phyloP scores from a whole-genome alignment of 2,888 invertebrate species.

The Ptycholaimellus sp. region DNA sequence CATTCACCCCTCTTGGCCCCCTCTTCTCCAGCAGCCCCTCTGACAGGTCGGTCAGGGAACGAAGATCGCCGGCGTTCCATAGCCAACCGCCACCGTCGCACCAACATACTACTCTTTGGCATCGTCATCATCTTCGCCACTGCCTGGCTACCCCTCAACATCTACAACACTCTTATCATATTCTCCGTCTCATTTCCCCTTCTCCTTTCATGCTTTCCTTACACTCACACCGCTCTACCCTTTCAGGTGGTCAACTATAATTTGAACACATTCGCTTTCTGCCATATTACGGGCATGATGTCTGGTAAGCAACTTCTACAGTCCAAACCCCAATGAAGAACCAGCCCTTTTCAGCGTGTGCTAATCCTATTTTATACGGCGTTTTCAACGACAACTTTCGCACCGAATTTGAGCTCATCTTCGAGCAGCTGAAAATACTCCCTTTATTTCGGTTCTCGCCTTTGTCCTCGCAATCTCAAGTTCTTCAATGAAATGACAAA shows the following conservation, averaged over 20 bases:
- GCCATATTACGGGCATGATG: constrained; percentile 53
- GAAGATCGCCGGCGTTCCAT: too few species aligned
- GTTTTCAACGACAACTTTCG: constrained; percentile 73
- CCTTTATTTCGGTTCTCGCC: background rate
- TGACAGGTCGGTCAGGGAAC: too few species aligned
- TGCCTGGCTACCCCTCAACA: constrained; percentile 69
- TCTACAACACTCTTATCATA: constrained; percentile 31
- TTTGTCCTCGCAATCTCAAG: too few species aligned
- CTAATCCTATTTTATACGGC: constrained; percentile 74
- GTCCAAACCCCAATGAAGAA: too few species aligned
- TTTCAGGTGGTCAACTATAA: background rate
- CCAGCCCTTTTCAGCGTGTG: too few species aligned
- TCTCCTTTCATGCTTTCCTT: background rate
- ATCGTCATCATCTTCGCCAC: constrained; percentile 65
- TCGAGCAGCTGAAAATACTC: constrained; percentile 7
- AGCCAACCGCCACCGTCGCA: constrained; percentile 51
- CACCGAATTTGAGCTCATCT: constrained; percentile 17
- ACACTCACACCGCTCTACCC: background rate
- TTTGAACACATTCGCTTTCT: constrained; percentile 29
- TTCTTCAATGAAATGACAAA: too few species aligned
- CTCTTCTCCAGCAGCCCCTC: too few species aligned
- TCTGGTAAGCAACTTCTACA: too few species aligned
- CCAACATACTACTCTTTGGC: constrained; percentile 59
- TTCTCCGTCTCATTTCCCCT: background rate
- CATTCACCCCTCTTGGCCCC: too few species aligned